phyloP scores from a whole-genome alignment of 2,797 vertebrate genomes.

The Coregonus suidteri region DNA sequence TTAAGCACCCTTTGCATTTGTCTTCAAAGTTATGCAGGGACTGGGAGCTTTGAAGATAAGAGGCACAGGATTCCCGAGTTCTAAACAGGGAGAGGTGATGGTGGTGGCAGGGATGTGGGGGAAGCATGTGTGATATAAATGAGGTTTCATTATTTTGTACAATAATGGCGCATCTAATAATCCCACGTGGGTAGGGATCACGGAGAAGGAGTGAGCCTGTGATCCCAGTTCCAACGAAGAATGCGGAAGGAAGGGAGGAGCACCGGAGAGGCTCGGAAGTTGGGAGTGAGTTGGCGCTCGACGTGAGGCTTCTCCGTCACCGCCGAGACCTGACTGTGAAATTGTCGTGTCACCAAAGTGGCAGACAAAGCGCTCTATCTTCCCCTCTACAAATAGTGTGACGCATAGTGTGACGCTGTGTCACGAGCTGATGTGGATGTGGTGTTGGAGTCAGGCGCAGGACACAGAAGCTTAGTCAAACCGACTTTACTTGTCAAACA shows the following conservation, averaged over 20 bases:
- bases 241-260: conserved; percentile 12
- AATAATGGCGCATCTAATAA: conserved; percentile 54
- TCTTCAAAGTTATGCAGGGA: conserved; percentile 54
- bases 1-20: conserved; percentile 64
- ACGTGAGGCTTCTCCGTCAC: conserved; percentile 51
- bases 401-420: conserved; percentile 36
- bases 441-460: too few species aligned
- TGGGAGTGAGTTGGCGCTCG: conserved; percentile 54
- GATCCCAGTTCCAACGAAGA: conserved; percentile 19
- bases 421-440: too few species aligned
- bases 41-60: conserved; percentile 60
- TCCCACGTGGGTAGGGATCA: conserved; percentile 19
- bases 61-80: conserved; percentile 23
- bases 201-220: conserved; percentile 28
- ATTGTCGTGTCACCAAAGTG: conserved; percentile 57
- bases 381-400: conserved; percentile 56
- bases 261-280: conserved; percentile 26
- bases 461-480: too few species aligned
- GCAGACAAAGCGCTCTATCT: conserved; percentile 50
- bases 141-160: conserved; percentile 47
- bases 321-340: conserved; percentile 52
- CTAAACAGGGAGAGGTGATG: conserved; percentile 14
- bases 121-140: conserved; percentile 21
- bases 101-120: neutral
- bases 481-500: too few species aligned